Base-by-base conservation (phyloP, 2,888 invertebrate genomes). In the Ennomos erosarius region DNA sequence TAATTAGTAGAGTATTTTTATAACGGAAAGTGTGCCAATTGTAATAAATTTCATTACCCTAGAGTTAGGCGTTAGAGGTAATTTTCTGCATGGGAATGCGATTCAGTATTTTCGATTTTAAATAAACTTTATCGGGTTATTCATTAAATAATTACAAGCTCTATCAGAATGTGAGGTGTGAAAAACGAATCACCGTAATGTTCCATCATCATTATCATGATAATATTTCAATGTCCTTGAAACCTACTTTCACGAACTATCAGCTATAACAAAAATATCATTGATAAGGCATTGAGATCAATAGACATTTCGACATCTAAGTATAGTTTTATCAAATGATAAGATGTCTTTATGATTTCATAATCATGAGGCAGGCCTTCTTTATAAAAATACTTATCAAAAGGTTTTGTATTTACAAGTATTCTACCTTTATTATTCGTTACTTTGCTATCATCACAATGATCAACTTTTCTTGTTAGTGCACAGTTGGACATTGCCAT, bases 1-100 rank as follows among this genome's bases (percentile, higher is more conserved):
- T 61, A 64, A 55, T 55, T 46, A 47, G 56, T 56, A 26, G 42
- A 1, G n/a, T 59, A 59, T 59, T 50, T 59, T 55, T 55, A 51
- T 34, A 46, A 6, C 43, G 12, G 37, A 55, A 51, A 55, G 48
- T 55, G 51, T 60, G 59, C 59, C 59, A 59, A 58, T 44, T 49
- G 48, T 38, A 44, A 58, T 49, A 53, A 53, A 58, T 53, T 53
- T 52, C 48, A 58, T 52, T 52, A 43, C 43, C 1, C 26, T 48
- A 9, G 34, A 12, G 42, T 46, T 36, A 51, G 43, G 16, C 10
- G 10, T 11, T 37, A 11, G 40, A 40, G 39, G 34, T 34, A 13
- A 13, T 10, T 49, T 46, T 1, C 34, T 34, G 34, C 44, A 11
- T 9, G 6, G 26, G 26, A 26, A 6, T 6, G 0, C 5, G 6